Conservation (phyloP, 1,140 invertebrate species). For the Gonioctena quinquepunctata region DNA sequence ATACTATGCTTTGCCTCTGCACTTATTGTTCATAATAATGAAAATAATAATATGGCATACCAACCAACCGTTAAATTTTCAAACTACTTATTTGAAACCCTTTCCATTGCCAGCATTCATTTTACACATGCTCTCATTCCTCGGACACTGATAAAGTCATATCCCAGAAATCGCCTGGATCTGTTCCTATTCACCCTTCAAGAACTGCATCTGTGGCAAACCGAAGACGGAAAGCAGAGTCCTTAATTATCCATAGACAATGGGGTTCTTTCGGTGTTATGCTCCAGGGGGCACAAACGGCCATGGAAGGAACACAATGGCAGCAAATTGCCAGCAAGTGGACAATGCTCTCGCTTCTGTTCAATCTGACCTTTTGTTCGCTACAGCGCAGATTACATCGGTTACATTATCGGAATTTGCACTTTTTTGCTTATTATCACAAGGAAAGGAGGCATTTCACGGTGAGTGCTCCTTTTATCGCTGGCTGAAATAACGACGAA, state of each 20-base stretch:
- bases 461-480: not conserved
- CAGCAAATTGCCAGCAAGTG: not conserved
- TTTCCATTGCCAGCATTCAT: too few relatives aligned
- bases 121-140: too few relatives aligned
- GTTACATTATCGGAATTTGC: not conserved
- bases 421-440: not conserved
- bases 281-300: not conserved
- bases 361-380: not conserved
- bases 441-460: not conserved
- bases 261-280: not conserved
- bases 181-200: too few relatives aligned
- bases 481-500: not conserved
- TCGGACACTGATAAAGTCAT: too few relatives aligned
- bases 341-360: not conserved
- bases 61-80: too few relatives aligned
- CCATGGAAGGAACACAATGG: not conserved
- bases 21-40: too few relatives aligned
- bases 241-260: not conserved
- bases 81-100: too few relatives aligned
- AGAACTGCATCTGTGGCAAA: not conserved
- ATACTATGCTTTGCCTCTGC: too few relatives aligned
- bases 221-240: not conserved
- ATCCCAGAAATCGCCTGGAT: too few relatives aligned
- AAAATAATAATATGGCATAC: too few relatives aligned
- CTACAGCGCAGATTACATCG: not conserved